These are phyloP conservation scores for Anas bernieri DNA, from an alignment of 2,797 vertebrate genomes.

Conservation along the genomic window DNA sequence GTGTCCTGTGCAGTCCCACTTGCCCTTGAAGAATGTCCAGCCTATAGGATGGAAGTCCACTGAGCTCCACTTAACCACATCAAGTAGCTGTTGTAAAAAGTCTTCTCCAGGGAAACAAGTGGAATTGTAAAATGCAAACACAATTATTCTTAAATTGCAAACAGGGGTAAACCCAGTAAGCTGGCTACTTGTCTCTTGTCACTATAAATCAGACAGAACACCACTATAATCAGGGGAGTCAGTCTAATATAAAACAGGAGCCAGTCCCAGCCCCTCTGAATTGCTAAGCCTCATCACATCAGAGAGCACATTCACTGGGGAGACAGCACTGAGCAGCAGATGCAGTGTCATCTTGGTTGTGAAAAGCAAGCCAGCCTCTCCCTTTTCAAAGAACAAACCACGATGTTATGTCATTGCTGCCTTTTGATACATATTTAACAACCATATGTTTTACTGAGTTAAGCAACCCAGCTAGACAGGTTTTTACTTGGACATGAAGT, in stretches of 20 bases:
- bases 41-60: not conserved
- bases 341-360: not conserved
- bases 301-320: not conserved
- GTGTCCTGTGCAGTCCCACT: not conserved
- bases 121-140: not conserved
- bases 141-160: not conserved
- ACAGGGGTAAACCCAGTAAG: not conserved
- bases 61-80: not conserved
- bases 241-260: not conserved
- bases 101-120: not conserved
- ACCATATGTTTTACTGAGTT: conserved; percentile 18
- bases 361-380: not conserved
- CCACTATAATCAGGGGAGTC: not conserved
- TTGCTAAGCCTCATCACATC: not conserved
- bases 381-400: conserved; percentile 4
- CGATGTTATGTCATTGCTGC: not conserved
- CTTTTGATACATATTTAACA: conserved; percentile 31
- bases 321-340: not conserved
- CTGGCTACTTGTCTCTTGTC: not conserved
- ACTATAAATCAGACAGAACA: not conserved
- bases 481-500: not conserved
- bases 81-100: not conserved
- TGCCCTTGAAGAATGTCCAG: not conserved
- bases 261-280: not conserved
- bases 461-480: not conserved